A percentile compares a stretch with the other conserved stretches of the same genome.
Conservation (phyloP, 2,888 invertebrate species). For the Acholoe squamosa region DNA sequence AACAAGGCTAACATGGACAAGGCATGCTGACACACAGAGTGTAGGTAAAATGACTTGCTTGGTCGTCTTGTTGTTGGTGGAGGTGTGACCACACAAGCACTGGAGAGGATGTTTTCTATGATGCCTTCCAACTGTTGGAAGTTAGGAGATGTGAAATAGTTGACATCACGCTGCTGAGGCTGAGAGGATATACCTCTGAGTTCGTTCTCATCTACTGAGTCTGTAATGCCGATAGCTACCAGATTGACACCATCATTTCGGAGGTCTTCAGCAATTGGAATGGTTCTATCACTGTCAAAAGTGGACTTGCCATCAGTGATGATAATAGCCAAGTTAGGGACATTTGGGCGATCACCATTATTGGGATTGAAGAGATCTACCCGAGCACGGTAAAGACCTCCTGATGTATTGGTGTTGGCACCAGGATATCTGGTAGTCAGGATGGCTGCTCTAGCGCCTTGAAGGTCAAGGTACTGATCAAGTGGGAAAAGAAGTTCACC, state of each 20-base stretch:
- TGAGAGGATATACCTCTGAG: conserved; percentile 31
- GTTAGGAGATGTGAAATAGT: conserved; percentile 47
- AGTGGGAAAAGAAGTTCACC: conserved; percentile 59
- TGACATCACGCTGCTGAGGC: conserved; percentile 5
- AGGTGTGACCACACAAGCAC: conserved; percentile 27
- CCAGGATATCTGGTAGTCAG: conserved; percentile 61
- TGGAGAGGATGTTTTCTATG: neutral
- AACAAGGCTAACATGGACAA: no score
- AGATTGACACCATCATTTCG: neutral
- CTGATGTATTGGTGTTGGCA: conserved; percentile 68
- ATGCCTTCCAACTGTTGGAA: conserved; percentile 21
- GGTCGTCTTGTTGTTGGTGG: neutral
- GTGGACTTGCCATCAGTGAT: conserved; percentile 65
- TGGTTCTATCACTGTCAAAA: conserved; percentile 41
- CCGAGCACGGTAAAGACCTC: conserved; percentile 63
- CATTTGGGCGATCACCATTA: conserved; percentile 60
- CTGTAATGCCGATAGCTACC: conserved; percentile 27
- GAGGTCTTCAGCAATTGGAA: conserved; percentile 47
- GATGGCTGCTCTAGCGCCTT: conserved; percentile 53
- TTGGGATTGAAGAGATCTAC: conserved; percentile 24
- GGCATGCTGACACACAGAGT: no score
- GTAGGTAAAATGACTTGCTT: neutral
- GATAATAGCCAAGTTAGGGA: conserved; percentile 58
- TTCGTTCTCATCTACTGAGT: conserved; percentile 54
- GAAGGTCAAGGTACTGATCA: conserved; percentile 43